Base-by-base conservation (phyloP, 2,888 invertebrate species). In the Andrena minutula region DNA sequence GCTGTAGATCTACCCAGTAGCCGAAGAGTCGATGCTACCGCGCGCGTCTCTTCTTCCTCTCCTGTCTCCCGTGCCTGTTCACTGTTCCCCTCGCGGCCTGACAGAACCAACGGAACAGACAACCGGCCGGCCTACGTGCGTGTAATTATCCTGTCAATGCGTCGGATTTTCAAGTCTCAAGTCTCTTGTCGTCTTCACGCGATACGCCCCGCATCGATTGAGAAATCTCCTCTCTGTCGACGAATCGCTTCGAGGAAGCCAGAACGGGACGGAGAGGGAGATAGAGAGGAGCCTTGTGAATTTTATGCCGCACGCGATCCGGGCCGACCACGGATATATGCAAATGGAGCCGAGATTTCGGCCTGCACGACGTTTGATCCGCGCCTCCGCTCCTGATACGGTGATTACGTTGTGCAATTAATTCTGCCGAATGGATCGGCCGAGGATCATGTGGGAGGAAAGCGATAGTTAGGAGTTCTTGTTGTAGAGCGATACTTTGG, bases 91-190 rank as follows among this genome's bases (percentile, higher is more conserved):
- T 20, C 63, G 28, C 69, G 64, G 71, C 80, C 78, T 75, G 75
- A 78, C 85, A 75, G 85, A 88, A 71, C 72, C 66, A 20, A 49
- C 32, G 53, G 16, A 53, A 79, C 84, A 68, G 78, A 78, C 79
- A 72, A 74, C 73, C 70, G 79, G 79, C 75, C 85, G 63, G 76
- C 90, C 88, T 88, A 89, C 90, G 86, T 85, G 81, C 88, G 83
- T 88, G 90, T 90, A 91, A 91, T 91, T 91, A 91, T 91, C 90
- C 89, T 89, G 91, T 91, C 91, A 90, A 91, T 91, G 91, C 84
- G 79, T 83, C 82, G 80, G 87, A 88, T 85, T 85, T 83, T 85
- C 89, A 89, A 87, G 85, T 75, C 81, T 56, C 12, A 41, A 41
- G 41, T 41, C 41, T 76, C 89, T 84, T 76, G 82, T 82, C 82